Evolutionary conservation across 2,797 vertebrate species (phyloP).

Genomic region (Notoglanidium macrostoma): DNA sequence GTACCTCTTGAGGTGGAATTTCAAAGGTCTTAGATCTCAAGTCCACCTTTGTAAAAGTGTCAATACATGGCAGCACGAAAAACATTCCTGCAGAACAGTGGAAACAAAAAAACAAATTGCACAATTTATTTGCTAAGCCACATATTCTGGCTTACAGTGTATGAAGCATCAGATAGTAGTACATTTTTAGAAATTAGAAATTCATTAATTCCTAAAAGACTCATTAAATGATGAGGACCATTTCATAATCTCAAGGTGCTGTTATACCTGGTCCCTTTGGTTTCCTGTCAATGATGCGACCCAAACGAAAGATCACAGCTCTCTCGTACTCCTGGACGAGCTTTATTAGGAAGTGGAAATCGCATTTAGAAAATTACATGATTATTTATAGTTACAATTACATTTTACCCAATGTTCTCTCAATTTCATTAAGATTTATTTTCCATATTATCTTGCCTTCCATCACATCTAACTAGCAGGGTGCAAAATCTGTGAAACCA

Average conservation of each 20-base stretch:
- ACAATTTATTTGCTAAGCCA: background rate
- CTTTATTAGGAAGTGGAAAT: slow-evolving; percentile 53
- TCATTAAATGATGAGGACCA: background rate
- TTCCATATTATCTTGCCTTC: background rate
- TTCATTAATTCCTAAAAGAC: background rate
- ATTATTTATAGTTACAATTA: too few species aligned
- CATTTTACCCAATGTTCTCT: background rate
- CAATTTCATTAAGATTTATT: background rate
- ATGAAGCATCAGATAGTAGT: background rate
- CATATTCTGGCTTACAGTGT: background rate
- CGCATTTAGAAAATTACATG: background rate
- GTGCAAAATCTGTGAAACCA: background rate
- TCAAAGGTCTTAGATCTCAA: slow-evolving; percentile 77
- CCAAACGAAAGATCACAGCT: slow-evolving; percentile 78
- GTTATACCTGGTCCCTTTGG: slow-evolving; percentile 77
- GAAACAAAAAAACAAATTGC: background rate
- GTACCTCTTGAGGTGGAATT: slow-evolving; percentile 79
- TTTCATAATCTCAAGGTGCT: background rate
- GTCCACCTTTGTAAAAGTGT: slow-evolving; percentile 76
- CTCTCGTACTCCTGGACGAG: slow-evolving; percentile 79
- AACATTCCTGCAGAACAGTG: slow-evolving; percentile 69
- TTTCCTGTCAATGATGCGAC: slow-evolving; percentile 73
- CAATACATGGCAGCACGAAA: slow-evolving; percentile 76
- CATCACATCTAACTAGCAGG: background rate
- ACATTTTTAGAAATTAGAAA: background rate